A percentile compares a stretch with the other conserved stretches of the same genome.
Conservation (phyloP, 2,888 invertebrate species). For the Lagria hirta region DNA sequence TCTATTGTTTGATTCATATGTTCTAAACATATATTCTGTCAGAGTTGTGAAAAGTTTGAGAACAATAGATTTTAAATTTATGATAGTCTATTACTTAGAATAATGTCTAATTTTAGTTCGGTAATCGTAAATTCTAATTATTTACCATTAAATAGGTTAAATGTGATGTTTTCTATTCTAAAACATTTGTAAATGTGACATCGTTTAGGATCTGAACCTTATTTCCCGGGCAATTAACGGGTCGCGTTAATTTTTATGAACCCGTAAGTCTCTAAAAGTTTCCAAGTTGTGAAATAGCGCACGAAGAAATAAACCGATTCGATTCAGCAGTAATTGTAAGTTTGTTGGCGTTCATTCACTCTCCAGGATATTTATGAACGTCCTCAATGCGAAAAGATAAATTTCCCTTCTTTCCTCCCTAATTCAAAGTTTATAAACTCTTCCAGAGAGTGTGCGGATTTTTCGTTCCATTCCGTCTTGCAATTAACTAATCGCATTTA, state of each 20-base stretch:
- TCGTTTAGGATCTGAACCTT: too few species aligned
- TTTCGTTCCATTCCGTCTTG: conserved; percentile 10
- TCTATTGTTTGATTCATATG: too few species aligned
- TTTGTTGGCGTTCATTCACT: conserved; percentile 40
- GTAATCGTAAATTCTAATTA: too few species aligned
- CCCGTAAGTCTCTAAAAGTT: conserved; percentile 34
- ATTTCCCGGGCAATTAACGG: too few species aligned
- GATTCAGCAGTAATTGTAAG: conserved; percentile 28
- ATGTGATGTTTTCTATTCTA: too few species aligned
- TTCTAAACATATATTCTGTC: too few species aligned
- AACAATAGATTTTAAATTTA: too few species aligned
- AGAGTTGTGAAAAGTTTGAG: too few species aligned
- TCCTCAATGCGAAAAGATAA: conserved; percentile 24
- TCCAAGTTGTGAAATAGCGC: conserved; percentile 31
- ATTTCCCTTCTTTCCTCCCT: conserved; percentile 5
- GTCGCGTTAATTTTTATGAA: conserved; percentile 40
- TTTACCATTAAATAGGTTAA: too few species aligned
- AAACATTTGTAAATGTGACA: too few species aligned
- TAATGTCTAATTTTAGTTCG: too few species aligned
- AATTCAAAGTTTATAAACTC: not conserved
- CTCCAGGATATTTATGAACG: conserved; percentile 25
- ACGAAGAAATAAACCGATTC: conserved; percentile 29
- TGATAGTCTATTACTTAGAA: too few species aligned
- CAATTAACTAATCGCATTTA: conserved; percentile 16
- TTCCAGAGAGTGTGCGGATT: conserved; percentile 4